Conservation (phyloP, 1,140 invertebrate species). For the Anagrus nilaparvatae region DNA sequence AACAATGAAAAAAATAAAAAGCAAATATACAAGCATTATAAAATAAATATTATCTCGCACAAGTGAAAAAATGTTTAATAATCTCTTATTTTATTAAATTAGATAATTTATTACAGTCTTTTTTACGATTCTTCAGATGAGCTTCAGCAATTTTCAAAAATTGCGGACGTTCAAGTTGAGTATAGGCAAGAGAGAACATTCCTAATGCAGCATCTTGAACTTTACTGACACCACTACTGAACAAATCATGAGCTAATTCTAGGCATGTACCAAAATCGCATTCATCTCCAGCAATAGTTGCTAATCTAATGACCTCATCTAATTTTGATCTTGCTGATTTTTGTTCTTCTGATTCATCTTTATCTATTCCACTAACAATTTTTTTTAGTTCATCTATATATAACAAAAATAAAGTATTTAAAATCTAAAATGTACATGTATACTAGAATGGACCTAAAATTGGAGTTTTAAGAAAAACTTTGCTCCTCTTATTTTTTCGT, state of each 20-base stretch:
- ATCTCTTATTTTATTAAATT: no score
- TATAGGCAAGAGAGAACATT: constrained; percentile 67
- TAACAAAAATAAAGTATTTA: constrained; percentile 19
- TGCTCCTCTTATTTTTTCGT: no score
- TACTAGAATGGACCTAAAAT: neutral
- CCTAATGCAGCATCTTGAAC: constrained; percentile 56
- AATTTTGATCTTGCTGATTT: constrained; percentile 51
- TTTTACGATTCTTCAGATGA: constrained; percentile 53
- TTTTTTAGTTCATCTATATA: constrained; percentile 58
- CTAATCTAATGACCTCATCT: constrained; percentile 66
- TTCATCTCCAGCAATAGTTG: constrained; percentile 85
- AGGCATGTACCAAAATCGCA: constrained; percentile 88
- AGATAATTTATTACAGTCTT: constrained; percentile 34
- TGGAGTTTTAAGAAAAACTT: neutral
- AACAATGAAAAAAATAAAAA: no score
- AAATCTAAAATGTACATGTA: neutral
- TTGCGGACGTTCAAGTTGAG: constrained; percentile 57
- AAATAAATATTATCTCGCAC: no score
- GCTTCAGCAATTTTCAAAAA: constrained; percentile 66
- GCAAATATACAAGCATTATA: no score
- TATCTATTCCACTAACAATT: constrained; percentile 56
- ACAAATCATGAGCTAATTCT: constrained; percentile 78
- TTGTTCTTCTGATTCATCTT: constrained; percentile 48
- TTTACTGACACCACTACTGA: constrained; percentile 59
- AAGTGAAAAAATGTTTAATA: no score